Evolutionary conservation across 2,888 invertebrate species (phyloP), one percentile per base, ranked within the genome.

Genomic region (Tetragnatha montana): DNA sequence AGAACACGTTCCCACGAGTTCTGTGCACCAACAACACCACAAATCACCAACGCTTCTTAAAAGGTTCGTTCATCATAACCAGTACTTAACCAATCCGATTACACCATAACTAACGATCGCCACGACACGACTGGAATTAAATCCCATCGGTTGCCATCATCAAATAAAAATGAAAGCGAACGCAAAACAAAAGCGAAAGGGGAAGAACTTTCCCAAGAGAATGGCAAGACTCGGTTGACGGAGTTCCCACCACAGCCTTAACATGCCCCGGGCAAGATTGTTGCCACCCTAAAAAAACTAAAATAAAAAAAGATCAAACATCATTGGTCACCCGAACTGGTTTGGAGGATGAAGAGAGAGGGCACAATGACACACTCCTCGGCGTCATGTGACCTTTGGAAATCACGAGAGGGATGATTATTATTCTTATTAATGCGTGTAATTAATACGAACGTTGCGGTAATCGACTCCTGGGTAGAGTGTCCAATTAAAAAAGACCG

Each of bases 361-460:
- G 80, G 74, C 83, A 74, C 83, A 83, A 83, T 83, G 83, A 83
- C 83, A 83, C 51, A 83, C 74, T 68, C 19, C 35, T 35, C 35
- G 35, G 35, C 35, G 35, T 35, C 60, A 60, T 60, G 60, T 60
- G 35, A 51, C 73, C 22, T 22, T 71, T 51, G 81, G 81, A 73
- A 81, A 81, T 81, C 81, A 81, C 81, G 81, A 73, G 81, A 51
- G 21, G 68, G 35, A 47, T 4, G 35, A 35, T 35, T 35, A 35
- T 35, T 35, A 35, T 35, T 17, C 35, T 49, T 50, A 71, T 81
- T 73, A 81, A 81, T 50, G 12, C n/a, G 35, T 22, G n/a, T 22
- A 22, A 60, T 60, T 60, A 60, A 60, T 60, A 17, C 60, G 17
- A 17, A 60, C 60, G 19, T 81, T 81, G 73, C 50, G 73, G 22